phyloP scores from a whole-genome alignment of 2,113 vertebrate species.

The Nicator chloris region DNA sequence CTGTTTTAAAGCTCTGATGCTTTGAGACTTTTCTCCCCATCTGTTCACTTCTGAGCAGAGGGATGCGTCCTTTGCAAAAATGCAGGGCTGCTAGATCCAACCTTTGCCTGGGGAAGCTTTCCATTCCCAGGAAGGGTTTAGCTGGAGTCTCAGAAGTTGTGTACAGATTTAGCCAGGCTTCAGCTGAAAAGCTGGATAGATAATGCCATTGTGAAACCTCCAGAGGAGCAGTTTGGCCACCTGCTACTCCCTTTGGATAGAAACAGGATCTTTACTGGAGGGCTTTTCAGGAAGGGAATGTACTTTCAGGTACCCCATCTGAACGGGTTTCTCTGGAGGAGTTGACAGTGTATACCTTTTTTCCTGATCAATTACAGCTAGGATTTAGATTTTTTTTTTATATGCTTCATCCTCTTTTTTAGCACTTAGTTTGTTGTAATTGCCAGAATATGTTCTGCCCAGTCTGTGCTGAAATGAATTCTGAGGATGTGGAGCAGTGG shows the following conservation, averaged over 20 bases:
- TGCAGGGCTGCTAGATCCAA: not conserved
- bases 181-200: slow-evolving; percentile 6
- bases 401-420: not conserved
- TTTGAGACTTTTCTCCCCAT: slow-evolving; percentile 15
- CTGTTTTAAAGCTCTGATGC: not conserved
- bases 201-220: slow-evolving; percentile 25
- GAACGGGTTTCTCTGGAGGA: not conserved
- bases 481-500: not conserved
- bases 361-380: not conserved
- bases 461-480: not conserved
- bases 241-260: slow-evolving; percentile 1
- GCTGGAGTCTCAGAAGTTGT: not conserved
- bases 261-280: not conserved
- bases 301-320: not conserved
- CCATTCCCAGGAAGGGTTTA: not conserved
- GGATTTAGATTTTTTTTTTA: not conserved
- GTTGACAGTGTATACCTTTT: not conserved
- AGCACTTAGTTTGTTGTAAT: not conserved
- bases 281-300: not conserved
- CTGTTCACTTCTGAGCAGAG: slow-evolving; percentile 15
- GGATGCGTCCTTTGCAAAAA: not conserved
- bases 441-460: not conserved
- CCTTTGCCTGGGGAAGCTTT: not conserved
- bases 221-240: slow-evolving; percentile 12
- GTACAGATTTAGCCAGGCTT: not conserved